Base-by-base conservation (phyloP, 2,888 invertebrate species). In the Dryobota labecula region DNA sequence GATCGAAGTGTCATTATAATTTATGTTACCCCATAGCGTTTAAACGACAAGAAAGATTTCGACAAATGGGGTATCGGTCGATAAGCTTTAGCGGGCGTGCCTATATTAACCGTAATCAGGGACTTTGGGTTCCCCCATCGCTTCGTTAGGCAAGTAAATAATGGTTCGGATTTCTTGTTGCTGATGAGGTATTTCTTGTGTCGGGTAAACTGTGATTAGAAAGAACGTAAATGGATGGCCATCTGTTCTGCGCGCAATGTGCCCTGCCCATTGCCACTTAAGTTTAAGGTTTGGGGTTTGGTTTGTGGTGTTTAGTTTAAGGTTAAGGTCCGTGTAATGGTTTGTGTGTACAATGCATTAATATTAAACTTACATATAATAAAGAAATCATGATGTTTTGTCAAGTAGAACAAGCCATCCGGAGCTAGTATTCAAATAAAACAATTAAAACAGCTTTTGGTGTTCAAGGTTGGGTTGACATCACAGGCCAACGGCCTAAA, bases 1-100 rank as follows among this genome's bases (percentile, higher is more conserved):
- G 61, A 68, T 45, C 15, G 27, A 71, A 38, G 11, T 24, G 3
- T 18, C 30, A 38, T n/a, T 20, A 27, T 27, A 24, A 72, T 54
- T 47, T 33, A 47, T 49, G 24, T n/a, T 20, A 24, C 24, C n/a
- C 8, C 5, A 56, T 3, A 24, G n/a, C 56, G 49, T 57, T 71
- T 36, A 65, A 49, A 11, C 13, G 51, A 33, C 24, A 41, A 18
- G 58, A 53, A 58, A 53, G 30, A 45, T 58, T 58, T 51, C 60
- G 53, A 60, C 30, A 73, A 73, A 73, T 73, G 45, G 45, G 58
- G 45, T 24, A 43, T 18, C 54, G 30, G 2, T 24, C 27, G 67
- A 47, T 60, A 73, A 60, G 58, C 73, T 53, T 41, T 18, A 41
- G 38, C 30, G 30, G 38, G 53, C 67, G 73, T 73, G 67, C 58